Evolutionary conservation across 2,888 invertebrate genomes (phyloP).

Genomic region (Blastobasis adustella): DNA sequence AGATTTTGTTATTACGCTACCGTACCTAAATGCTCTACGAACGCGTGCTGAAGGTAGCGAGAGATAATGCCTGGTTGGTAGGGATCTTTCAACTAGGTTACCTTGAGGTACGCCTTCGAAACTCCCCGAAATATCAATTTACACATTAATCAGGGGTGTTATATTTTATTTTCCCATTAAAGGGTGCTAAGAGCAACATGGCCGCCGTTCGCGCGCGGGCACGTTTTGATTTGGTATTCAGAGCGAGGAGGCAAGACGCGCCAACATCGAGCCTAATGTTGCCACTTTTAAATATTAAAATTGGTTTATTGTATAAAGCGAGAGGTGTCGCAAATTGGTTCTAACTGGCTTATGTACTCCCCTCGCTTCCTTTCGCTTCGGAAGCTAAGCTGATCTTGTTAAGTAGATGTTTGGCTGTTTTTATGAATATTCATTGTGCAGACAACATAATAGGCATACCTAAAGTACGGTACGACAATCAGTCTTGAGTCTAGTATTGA

Average conservation of each 20-base stretch:
- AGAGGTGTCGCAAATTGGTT: constrained; percentile 48
- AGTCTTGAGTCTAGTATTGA: no score
- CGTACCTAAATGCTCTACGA: not conserved
- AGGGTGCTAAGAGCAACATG: constrained; percentile 68
- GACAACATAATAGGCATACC: no score
- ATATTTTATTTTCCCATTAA: constrained; percentile 57
- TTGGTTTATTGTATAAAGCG: constrained; percentile 44
- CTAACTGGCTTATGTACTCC: constrained; percentile 25
- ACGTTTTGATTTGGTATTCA: constrained; percentile 60
- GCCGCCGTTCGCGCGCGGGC: constrained; percentile 48
- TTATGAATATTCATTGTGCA: no score
- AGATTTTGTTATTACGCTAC: not conserved
- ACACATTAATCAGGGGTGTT: constrained; percentile 53
- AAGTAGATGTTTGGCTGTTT: no score
- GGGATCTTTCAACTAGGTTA: no score
- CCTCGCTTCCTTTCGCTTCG: no score
- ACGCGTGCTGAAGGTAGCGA: not conserved
- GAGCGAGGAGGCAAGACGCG: constrained; percentile 48
- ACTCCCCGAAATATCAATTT: constrained; percentile 48
- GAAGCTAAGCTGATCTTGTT: no score
- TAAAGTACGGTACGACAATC: no score
- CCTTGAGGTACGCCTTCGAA: no score
- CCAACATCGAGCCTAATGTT: constrained; percentile 51
- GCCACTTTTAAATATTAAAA: constrained; percentile 67
- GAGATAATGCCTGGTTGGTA: no score